These are phyloP conservation scores for Bombus superbus DNA, from an alignment of 1,140 invertebrate genomes.

Conservation along the genomic window DNA sequence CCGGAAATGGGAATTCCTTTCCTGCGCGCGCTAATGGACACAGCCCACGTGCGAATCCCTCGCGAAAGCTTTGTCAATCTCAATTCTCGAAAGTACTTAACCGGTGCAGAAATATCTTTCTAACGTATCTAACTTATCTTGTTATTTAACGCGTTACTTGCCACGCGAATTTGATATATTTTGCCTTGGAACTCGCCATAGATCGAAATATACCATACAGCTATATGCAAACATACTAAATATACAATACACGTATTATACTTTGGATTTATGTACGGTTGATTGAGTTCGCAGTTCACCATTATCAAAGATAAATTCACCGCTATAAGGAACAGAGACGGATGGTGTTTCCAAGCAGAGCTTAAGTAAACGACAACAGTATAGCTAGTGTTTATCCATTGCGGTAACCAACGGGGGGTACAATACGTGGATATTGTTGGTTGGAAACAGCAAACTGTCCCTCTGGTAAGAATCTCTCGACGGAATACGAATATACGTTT, in stretches of 20 bases:
- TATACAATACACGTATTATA: not conserved
- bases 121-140: too few species aligned
- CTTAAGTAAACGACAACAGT: conserved; percentile 1
- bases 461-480: not conserved
- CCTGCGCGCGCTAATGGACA: conserved; percentile 41
- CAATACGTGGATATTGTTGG: not conserved
- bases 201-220: too few species aligned
- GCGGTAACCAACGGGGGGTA: conserved; percentile 1
- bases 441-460: not conserved
- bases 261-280: not conserved
- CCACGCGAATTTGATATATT: too few species aligned
- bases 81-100: conserved; percentile 3
- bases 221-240: too few species aligned
- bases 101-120: not conserved
- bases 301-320: not conserved
- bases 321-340: not conserved
- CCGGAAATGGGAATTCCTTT: conserved; percentile 53
- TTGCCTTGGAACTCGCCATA: too few species aligned
- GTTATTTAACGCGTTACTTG: too few species aligned
- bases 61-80: conserved; percentile 22
- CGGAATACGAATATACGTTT: not conserved
- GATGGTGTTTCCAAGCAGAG: not conserved
- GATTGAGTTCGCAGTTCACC: not conserved
- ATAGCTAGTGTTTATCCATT: not conserved
- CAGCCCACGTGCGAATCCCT: conserved; percentile 19